Conservation (phyloP, 2,888 invertebrate genomes). For the Clostera curtula region DNA sequence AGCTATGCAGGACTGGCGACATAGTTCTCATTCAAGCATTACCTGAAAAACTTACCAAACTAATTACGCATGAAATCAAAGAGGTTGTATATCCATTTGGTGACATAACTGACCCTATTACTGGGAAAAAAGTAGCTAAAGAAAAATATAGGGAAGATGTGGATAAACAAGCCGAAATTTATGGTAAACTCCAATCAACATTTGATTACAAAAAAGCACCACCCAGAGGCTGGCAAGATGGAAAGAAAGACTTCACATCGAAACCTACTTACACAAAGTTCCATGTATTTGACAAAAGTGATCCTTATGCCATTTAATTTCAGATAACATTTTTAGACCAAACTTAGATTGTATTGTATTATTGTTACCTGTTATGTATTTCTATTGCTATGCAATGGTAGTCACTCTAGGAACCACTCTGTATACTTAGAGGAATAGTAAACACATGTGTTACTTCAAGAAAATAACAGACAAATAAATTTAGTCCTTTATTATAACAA, state of each 20-base stretch:
- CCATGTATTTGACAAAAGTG: slow-evolving; percentile 83
- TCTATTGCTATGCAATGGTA: no score
- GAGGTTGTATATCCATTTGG: slow-evolving; percentile 88
- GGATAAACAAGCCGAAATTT: slow-evolving; percentile 78
- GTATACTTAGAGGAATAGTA: no score
- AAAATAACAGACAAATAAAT: no score
- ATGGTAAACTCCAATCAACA: slow-evolving; percentile 78
- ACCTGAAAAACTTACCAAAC: slow-evolving; percentile 81
- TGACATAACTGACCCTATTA: slow-evolving; percentile 90
- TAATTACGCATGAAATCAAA: slow-evolving; percentile 86
- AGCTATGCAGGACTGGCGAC: slow-evolving; percentile 87
- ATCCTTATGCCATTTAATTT: slow-evolving; percentile 80
- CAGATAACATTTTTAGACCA: neutral
- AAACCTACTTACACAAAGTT: slow-evolving; percentile 85
- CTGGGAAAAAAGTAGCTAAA: slow-evolving; percentile 84
- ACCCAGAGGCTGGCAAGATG: slow-evolving; percentile 87
- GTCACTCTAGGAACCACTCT: no score
- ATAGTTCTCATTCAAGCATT: slow-evolving; percentile 85
- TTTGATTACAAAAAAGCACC: slow-evolving; percentile 87
- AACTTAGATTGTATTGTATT: neutral
- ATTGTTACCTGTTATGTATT: no score
- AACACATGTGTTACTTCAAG: no score
- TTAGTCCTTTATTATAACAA: no score
- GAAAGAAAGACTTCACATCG: slow-evolving; percentile 86
- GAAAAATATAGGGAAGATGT: slow-evolving; percentile 84